Conservation (phyloP, 2,888 invertebrate species). For the Asteroscopus sphinx region DNA sequence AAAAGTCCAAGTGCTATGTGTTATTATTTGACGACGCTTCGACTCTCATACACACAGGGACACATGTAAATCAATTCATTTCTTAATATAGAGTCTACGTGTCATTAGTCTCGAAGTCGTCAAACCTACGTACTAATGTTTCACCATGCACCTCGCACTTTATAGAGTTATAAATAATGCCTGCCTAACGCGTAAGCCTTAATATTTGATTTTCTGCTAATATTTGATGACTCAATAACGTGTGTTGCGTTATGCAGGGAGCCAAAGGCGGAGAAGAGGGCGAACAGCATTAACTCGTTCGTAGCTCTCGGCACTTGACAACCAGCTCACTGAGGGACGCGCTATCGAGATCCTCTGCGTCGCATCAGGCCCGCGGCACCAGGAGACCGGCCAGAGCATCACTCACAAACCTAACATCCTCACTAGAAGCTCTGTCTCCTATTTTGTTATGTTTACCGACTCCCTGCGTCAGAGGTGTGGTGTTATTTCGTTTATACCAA, state of each 20-base stretch:
- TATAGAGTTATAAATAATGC: constrained; percentile 61
- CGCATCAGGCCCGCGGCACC: constrained; percentile 74
- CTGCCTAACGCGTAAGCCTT: constrained; percentile 54
- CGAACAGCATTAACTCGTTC: constrained; percentile 95
- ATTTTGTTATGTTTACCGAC: constrained; percentile 65
- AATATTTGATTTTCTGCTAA: constrained; percentile 34
- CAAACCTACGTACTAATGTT: constrained; percentile 64
- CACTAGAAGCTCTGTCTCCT: constrained; percentile 75
- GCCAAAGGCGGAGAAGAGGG: constrained; percentile 96
- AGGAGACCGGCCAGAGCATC: constrained; percentile 69
- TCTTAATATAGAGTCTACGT: constrained; percentile 8
- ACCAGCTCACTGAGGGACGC: constrained; percentile 90
- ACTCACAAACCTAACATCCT: constrained; percentile 43
- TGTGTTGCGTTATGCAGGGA: constrained; percentile 87
- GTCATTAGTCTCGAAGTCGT: constrained; percentile 62
- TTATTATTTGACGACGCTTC: constrained; percentile 31
- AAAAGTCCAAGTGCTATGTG: constrained; percentile 35
- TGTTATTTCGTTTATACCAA: constrained; percentile 85
- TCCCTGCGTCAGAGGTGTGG: constrained; percentile 76
- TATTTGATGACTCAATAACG: constrained; percentile 38
- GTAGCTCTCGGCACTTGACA: constrained; percentile 93
- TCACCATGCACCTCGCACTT: constrained; percentile 84
- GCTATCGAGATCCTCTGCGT: constrained; percentile 83
- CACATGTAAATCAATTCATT: constrained; percentile 5
- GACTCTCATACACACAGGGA: constrained; percentile 37